Conservation (phyloP, 2,797 vertebrate genomes). For the Crax fasciolata region DNA sequence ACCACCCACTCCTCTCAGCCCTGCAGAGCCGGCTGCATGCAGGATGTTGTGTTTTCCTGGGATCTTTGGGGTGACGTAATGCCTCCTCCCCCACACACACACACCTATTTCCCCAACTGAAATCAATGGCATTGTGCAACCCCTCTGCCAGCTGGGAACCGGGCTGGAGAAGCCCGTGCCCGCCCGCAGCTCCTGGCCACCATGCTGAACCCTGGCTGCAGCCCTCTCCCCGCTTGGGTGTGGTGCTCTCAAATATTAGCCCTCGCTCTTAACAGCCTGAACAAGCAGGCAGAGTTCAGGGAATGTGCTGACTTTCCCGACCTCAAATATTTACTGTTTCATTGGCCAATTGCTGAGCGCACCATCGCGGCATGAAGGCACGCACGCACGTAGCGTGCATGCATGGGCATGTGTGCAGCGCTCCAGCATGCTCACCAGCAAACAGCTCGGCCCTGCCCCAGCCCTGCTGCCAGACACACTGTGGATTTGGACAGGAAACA, state of each 20-base stretch:
- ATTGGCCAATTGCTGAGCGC: not conserved
- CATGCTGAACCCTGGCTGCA: conserved; percentile 5
- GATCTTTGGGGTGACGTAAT: not conserved
- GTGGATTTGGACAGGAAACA: not conserved
- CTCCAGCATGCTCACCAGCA: not conserved
- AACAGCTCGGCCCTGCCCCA: not conserved
- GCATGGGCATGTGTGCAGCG: conserved; percentile 39
- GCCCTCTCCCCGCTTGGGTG: conserved; percentile 36
- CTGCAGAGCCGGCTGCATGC: not conserved
- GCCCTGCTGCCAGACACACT: not conserved
- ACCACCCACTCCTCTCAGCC: not conserved
- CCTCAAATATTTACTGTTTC: conserved; percentile 72
- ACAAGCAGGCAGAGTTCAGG: conserved; percentile 70
- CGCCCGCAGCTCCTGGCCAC: not conserved
- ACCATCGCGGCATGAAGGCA: not conserved
- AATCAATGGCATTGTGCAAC: not conserved
- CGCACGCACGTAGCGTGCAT: conserved; percentile 27
- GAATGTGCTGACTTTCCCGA: conserved; percentile 68
- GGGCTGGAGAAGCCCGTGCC: not conserved
- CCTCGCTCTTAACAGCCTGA: conserved; percentile 67
- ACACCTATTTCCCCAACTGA: conserved; percentile 12
- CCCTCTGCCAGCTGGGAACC: conserved; percentile 11
- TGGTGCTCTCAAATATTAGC: conserved; percentile 76
- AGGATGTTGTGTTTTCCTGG: not conserved
- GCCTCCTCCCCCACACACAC: not conserved